Evolutionary conservation across 2,888 invertebrate species (phyloP).

Genomic region (Eremobia ochroleuca): DNA sequence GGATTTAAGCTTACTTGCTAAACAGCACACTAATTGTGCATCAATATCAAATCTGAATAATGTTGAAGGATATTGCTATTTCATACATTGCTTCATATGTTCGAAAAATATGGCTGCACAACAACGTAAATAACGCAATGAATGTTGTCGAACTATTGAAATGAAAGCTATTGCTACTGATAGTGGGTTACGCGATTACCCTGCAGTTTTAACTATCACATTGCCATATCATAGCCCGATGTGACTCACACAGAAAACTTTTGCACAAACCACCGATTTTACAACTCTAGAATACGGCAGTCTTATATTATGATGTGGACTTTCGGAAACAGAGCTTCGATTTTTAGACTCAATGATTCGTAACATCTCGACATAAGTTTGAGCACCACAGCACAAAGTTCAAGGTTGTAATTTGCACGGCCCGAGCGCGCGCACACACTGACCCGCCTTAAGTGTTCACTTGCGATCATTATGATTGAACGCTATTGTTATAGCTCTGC

Average conservation of each 20-base stretch:
- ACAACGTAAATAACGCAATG: too few relatives aligned
- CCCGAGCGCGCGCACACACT: constrained; percentile 32
- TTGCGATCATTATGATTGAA: constrained; percentile 49
- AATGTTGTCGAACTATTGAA: neutral
- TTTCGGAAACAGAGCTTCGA: neutral
- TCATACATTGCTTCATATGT: too few relatives aligned
- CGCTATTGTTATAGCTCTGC: constrained; percentile 57
- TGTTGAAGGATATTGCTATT: too few relatives aligned
- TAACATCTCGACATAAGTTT: constrained; percentile 36
- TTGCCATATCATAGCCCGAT: too few relatives aligned
- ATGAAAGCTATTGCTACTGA: neutral
- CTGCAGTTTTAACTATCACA: too few relatives aligned
- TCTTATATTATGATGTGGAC: neutral
- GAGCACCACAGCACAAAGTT: constrained; percentile 55
- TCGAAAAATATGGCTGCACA: too few relatives aligned
- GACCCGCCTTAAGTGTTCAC: constrained; percentile 57
- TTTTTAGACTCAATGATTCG: neutral
- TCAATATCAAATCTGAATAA: too few relatives aligned
- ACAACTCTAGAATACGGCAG: neutral
- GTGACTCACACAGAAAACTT: too few relatives aligned
- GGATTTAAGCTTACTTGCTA: too few relatives aligned
- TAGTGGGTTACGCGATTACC: too few relatives aligned
- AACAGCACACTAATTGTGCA: too few relatives aligned
- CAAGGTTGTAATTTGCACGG: constrained; percentile 78
- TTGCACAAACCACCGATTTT: neutral